Percentiles rank a stretch among this genome's conserved stretches.
Conservation (phyloP, 2,113 vertebrate genomes). For the Pao palembangensis region DNA sequence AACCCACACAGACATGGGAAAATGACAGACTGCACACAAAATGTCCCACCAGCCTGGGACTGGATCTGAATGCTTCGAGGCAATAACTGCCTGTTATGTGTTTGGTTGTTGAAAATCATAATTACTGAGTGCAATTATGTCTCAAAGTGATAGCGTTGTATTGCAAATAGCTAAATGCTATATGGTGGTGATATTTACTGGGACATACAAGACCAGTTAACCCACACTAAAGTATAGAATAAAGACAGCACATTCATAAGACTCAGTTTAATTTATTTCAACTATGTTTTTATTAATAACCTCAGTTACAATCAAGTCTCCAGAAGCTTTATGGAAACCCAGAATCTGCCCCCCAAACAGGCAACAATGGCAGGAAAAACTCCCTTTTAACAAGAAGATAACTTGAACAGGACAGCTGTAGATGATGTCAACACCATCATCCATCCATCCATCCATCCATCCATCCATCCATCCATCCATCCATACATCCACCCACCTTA, state of each 20-base stretch:
- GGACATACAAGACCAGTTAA: too few relatives aligned
- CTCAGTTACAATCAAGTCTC: background rate
- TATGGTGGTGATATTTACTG: background rate
- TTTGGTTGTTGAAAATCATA: background rate
- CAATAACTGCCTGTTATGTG: too few relatives aligned
- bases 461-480: background rate
- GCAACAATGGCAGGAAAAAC: too few relatives aligned
- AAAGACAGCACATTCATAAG: background rate
- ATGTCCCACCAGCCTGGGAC: background rate
- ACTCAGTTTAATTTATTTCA: background rate
- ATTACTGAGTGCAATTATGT: background rate
- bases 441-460: background rate
- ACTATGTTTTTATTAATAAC: too few relatives aligned
- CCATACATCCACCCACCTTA: background rate
- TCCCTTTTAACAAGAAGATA: background rate
- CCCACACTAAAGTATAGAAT: background rate
- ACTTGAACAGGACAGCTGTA: too few relatives aligned
- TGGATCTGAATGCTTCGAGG: too few relatives aligned
- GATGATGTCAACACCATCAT: background rate
- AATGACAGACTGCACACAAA: background rate
- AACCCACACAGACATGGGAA: background rate
- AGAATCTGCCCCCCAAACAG: too few relatives aligned
- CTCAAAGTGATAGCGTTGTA: background rate
- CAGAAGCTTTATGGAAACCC: too few relatives aligned
- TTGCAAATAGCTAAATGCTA: background rate